These are phyloP conservation scores for Notodonta dromedarius DNA, from an alignment of 2,888 invertebrate genomes.

Conservation along the genomic window DNA sequence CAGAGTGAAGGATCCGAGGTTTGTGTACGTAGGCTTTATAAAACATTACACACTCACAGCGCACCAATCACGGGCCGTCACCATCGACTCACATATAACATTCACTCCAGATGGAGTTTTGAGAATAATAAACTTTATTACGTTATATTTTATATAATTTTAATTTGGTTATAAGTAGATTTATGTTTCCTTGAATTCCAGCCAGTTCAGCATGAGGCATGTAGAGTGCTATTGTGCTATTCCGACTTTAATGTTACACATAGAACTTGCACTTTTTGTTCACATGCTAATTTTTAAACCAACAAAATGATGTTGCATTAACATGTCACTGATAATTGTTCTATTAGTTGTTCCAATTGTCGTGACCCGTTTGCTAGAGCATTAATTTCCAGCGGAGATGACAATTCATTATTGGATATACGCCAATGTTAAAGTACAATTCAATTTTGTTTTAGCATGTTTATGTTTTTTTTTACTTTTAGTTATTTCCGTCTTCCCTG, in stretches of 20 bases:
- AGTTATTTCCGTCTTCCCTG: constrained; percentile 76
- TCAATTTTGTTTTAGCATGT: constrained; percentile 60
- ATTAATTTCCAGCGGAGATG: constrained; percentile 8
- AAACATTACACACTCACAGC: constrained; percentile 39
- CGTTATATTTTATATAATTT: neutral
- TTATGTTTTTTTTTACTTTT: constrained; percentile 71
- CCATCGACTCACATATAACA: constrained; percentile 41
- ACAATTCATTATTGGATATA: neutral
- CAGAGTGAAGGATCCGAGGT: constrained; percentile 82
- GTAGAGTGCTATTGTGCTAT: constrained; percentile 50
- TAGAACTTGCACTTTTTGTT: constrained; percentile 20
- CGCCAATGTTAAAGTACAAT: constrained; percentile 24
- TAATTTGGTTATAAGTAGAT: too few relatives aligned
- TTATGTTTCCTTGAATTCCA: constrained; percentile 52
- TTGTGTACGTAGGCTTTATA: constrained; percentile 68
- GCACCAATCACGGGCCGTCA: constrained; percentile 44
- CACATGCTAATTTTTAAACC: constrained; percentile 6
- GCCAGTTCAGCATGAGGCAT: constrained; percentile 54
- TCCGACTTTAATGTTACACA: constrained; percentile 21
- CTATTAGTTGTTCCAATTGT: constrained; percentile 13
- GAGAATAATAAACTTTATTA: constrained; percentile 31
- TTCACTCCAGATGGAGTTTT: constrained; percentile 49
- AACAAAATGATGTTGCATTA: constrained; percentile 1
- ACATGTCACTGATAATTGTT: constrained; percentile 4
- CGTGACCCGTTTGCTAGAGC: constrained; percentile 24